A percentile compares a stretch with the other conserved stretches of the same genome.
phyloP scores from a whole-genome alignment of 92 coral and sea anemone species.

The Paramuricea clavata region DNA sequence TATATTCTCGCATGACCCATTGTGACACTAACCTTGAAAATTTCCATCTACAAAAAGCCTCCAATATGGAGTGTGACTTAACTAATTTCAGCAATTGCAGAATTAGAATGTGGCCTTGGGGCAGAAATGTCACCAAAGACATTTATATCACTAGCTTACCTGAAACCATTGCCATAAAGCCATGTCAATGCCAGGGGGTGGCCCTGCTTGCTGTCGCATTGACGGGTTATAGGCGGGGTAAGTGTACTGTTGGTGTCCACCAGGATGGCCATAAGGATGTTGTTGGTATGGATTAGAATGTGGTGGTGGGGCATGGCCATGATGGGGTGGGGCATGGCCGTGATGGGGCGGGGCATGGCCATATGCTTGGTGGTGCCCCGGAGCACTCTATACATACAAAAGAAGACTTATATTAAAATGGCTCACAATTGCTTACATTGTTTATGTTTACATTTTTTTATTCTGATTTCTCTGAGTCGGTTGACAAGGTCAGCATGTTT shows the following conservation, averaged over 20 bases:
- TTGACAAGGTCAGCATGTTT: too few relatives aligned
- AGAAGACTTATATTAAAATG: too few relatives aligned
- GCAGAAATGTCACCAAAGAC: too few relatives aligned
- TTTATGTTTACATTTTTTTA: too few relatives aligned
- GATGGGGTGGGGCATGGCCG: too few relatives aligned
- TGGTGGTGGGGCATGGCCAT: constrained; percentile 65
- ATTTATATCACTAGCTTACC: constrained; percentile 67
- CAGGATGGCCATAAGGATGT: constrained; percentile 32
- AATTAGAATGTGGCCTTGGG: too few relatives aligned
- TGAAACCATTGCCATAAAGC: constrained; percentile 96
- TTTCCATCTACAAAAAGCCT: too few relatives aligned
- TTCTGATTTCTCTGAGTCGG: too few relatives aligned
- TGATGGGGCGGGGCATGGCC: constrained; percentile 63
- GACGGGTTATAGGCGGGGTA: constrained; percentile 69
- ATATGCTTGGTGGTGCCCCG: not conserved
- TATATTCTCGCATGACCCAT: too few relatives aligned
- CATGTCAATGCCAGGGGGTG: constrained; percentile 95
- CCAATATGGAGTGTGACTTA: too few relatives aligned
- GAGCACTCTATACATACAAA: not conserved
- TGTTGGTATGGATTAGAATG: constrained; percentile 67
- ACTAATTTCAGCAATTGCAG: too few relatives aligned
- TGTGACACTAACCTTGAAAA: too few relatives aligned
- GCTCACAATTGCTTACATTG: not conserved
- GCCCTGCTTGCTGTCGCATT: constrained; percentile 73
- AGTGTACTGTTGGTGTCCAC: constrained; percentile 24